These are phyloP conservation scores for Pteronotus mesoamericanus DNA, from an alignment of 2,797 vertebrate genomes.

Conservation along the genomic window DNA sequence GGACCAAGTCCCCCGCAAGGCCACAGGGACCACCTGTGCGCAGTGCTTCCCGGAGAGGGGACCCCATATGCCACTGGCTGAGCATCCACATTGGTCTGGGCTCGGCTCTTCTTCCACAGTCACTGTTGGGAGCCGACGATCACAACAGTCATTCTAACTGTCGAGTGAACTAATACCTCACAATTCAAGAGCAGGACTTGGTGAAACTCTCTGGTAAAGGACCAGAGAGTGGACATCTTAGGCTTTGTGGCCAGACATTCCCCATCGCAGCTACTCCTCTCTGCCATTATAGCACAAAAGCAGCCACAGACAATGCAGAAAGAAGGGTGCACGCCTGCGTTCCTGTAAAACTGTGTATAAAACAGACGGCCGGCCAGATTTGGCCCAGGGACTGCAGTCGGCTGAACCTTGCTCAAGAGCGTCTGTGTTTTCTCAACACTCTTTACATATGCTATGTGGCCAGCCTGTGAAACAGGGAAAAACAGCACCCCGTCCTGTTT, in stretches of 20 bases:
- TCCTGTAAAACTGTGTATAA: neutral
- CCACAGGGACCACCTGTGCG: neutral
- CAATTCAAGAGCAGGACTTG: neutral
- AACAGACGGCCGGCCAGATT: neutral
- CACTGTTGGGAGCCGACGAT: neutral
- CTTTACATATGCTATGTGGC: neutral
- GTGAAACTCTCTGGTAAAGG: neutral
- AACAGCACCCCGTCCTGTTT: fast-evolving
- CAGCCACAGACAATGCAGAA: neutral
- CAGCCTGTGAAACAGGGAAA: neutral
- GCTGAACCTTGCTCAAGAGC: neutral
- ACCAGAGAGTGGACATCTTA: neutral
- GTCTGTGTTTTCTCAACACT: neutral
- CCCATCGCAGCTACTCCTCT: neutral
- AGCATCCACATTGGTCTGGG: neutral
- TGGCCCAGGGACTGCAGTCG: neutral
- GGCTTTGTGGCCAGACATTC: neutral
- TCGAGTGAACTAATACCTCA: neutral
- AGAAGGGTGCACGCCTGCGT: neutral
- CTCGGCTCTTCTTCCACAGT: neutral
- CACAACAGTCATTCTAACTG: neutral
- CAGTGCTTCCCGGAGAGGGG: fast-evolving
- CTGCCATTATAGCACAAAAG: neutral
- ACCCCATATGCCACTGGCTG: neutral
- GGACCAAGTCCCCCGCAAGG: neutral